Percentiles rank a stretch among this genome's conserved stretches.
Evolutionary conservation across 1,140 invertebrate species (phyloP).

Genomic region (Proales similis): DNA sequence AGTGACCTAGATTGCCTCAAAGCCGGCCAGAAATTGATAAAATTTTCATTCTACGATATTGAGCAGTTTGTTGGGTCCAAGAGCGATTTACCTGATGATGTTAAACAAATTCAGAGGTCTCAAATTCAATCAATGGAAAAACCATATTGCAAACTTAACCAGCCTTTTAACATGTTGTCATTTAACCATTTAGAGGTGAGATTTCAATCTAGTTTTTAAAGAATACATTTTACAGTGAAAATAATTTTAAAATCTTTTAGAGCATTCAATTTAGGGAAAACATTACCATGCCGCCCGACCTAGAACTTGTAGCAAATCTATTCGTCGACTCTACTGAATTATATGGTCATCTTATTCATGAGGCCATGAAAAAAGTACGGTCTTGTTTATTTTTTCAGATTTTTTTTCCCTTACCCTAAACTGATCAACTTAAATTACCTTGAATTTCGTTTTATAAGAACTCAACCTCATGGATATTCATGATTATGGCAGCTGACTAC

Average conservation of each 20-base stretch:
- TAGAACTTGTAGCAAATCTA: conserved; percentile 9
- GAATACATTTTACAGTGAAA: neutral
- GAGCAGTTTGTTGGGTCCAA: conserved; percentile 5
- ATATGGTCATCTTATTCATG: conserved; percentile 28
- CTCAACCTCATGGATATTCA: conserved; percentile 24
- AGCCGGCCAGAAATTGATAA: conserved; percentile 23
- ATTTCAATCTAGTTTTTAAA: neutral
- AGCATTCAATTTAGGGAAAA: conserved; percentile 37
- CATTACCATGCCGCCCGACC: conserved; percentile 24
- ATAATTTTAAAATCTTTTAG: neutral
- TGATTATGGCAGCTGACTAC: conserved; percentile 29
- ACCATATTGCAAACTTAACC: conserved; percentile 30
- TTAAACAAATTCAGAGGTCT: conserved; percentile 1
- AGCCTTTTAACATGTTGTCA: conserved; percentile 19
- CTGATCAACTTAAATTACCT: neutral
- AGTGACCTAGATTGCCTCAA: conserved; percentile 18
- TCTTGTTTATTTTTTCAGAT: neutral
- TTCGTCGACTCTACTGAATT: conserved; percentile 10
- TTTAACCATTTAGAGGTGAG: conserved; percentile 33
- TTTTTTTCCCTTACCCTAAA: too few relatives aligned
- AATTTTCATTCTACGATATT: conserved; percentile 36
- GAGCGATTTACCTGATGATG: conserved; percentile 14
- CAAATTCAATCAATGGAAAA: conserved; percentile 16
- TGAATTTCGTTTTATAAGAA: conserved; percentile 7
- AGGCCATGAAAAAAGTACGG: conserved; percentile 18